Percentiles rank a stretch among this genome's conserved stretches.
phyloP scores from a whole-genome alignment of 1,140 invertebrate species.

The Sinonovacula constricta region DNA sequence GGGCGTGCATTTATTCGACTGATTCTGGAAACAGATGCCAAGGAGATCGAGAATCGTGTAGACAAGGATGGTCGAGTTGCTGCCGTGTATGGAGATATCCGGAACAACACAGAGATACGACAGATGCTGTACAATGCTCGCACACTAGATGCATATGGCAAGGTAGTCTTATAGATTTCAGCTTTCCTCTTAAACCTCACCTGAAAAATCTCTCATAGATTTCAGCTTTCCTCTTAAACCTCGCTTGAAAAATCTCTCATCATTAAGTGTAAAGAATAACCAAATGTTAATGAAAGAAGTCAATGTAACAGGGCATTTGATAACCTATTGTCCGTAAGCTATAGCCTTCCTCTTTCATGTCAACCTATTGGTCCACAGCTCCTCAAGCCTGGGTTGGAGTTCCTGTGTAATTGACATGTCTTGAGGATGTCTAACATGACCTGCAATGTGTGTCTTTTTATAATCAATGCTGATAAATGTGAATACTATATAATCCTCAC shows the following conservation, averaged over 20 bases:
- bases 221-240: neutral
- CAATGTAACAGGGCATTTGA: neutral
- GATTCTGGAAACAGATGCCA: conserved; percentile 64
- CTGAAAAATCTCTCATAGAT: neutral
- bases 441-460: too few species aligned
- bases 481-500: neutral
- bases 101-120: conserved; percentile 51
- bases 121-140: conserved; percentile 70
- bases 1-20: conserved; percentile 57
- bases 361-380: too few species aligned
- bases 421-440: too few species aligned
- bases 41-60: conserved; percentile 64
- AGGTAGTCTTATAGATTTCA: conserved; percentile 41
- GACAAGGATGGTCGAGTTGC: conserved; percentile 70
- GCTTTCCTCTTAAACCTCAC: neutral
- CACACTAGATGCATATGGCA: conserved; percentile 65
- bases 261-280: neutral
- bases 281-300: neutral
- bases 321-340: neutral
- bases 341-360: neutral
- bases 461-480: neutral
- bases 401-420: too few species aligned
- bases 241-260: neutral
- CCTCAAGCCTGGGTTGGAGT: too few species aligned
- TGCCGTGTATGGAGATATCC: conserved; percentile 60